Evolutionary conservation across 1,140 invertebrate genomes (phyloP), one percentile per base, ranked within the genome.

Genomic region (Ceratina japonica): DNA sequence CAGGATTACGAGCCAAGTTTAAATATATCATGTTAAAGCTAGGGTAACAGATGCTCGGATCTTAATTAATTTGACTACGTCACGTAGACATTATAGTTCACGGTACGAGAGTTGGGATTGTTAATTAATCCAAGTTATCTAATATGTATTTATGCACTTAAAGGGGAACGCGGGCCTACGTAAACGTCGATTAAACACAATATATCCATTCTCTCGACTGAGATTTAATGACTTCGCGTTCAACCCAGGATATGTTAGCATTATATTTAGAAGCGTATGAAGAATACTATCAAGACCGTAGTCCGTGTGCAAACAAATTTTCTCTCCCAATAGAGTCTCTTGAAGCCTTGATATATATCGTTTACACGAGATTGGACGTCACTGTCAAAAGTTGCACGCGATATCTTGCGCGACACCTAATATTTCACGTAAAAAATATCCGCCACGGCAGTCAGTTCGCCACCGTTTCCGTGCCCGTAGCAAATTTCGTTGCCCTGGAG

Each of bases 331-430:
- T 24, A 27, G 51, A 52, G 59, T 15, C 59, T 15, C 7, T 61
- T 61, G 24, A 8, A 15, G 27, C 27, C 27, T 31, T 31, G 2
- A 24, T 8, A n/a, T 63, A 63, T 63, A 52, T 66, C 64, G 64
- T 66, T 66, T 16, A 52, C 37, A 65, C 49, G 49, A 66, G 52
- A 66, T 66, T 66, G 22, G 22, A 52, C 37, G 64, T 66, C 44
- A 66, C 22, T 22, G 64, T 66, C 64, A 66, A 66, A 66, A 66
- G 64, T 66, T 66, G 49, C 64, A 27, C 64, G 64, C 64, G 64
- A 66, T 66, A 24, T 52, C 52, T 52, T 49, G 4, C 49, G 15
- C 49, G 37, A 65, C 37, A 24, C 20, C 49, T 66, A 66, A 66
- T 66, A 66, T 66, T 52, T 66, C 44, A 24, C 20, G 44, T 20